A percentile compares a stretch with the other conserved stretches of the same genome.
Conservation (phyloP, 2,888 invertebrate genomes). For the Argyresthia goedartella region DNA sequence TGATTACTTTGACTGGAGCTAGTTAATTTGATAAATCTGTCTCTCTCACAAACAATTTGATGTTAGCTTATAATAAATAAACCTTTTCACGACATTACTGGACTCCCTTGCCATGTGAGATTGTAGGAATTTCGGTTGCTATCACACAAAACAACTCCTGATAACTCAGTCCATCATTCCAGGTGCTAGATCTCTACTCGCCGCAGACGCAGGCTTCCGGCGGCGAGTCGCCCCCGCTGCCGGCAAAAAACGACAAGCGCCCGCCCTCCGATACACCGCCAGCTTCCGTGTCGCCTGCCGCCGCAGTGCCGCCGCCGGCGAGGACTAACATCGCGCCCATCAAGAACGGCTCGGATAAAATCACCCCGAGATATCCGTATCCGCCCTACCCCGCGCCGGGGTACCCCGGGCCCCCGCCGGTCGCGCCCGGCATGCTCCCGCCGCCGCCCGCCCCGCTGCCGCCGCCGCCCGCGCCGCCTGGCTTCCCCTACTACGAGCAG, state of each 20-base stretch:
- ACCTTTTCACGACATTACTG: too few relatives aligned
- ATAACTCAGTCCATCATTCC: slow-evolving; percentile 14
- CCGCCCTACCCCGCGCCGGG: slow-evolving; percentile 52
- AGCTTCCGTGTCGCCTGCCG: slow-evolving; percentile 57
- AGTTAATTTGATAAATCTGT: too few relatives aligned
- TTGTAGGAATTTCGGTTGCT: too few relatives aligned
- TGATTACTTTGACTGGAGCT: too few relatives aligned
- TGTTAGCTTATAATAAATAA: too few relatives aligned
- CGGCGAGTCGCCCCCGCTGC: slow-evolving; percentile 77
- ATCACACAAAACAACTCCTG: too few relatives aligned
- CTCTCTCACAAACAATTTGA: too few relatives aligned
- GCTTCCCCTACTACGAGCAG: slow-evolving; percentile 45
- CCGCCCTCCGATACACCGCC: slow-evolving; percentile 63
- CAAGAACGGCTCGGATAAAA: slow-evolving; percentile 51
- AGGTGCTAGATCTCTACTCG: slow-evolving; percentile 90
- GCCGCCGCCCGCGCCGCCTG: slow-evolving; percentile 25
- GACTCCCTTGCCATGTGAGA: too few relatives aligned
- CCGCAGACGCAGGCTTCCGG: slow-evolving; percentile 74
- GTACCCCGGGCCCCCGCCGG: slow-evolving; percentile 48
- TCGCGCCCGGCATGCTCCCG: too few relatives aligned
- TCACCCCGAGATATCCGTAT: slow-evolving; percentile 38
- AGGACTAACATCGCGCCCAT: slow-evolving; percentile 40
- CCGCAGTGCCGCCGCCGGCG: slow-evolving; percentile 28
- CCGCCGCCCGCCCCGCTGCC: slow-evolving; percentile 20
- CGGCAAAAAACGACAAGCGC: slow-evolving; percentile 68